Percentiles rank a stretch among this genome's conserved stretches.
phyloP scores from a whole-genome alignment of 1,140 invertebrate species.

The Atta texana region DNA sequence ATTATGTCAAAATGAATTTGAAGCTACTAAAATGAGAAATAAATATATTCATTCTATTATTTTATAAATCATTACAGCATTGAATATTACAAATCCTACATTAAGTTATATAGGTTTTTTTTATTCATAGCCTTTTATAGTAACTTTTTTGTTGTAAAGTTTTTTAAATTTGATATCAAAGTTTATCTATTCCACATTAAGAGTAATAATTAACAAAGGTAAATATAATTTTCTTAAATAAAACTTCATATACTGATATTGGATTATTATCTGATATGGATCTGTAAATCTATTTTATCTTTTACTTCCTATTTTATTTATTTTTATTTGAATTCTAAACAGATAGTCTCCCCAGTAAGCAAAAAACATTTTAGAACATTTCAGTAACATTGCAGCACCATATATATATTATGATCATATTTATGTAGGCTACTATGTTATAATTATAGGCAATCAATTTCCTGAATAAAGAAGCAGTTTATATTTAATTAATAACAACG shows the following conservation, averaged over 20 bases:
- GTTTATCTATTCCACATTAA: not conserved
- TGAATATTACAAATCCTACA: not conserved
- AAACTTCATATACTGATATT: not conserved
- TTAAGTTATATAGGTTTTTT: not conserved
- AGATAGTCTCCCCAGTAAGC: not conserved
- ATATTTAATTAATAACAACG: slow-evolving; percentile 12
- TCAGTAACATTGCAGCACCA: too few relatives aligned
- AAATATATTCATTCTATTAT: not conserved
- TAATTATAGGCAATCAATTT: too few relatives aligned
- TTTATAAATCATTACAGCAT: not conserved
- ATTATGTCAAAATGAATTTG: not conserved
- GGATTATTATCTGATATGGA: not conserved
- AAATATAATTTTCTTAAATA: not conserved
- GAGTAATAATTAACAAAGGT: not conserved
- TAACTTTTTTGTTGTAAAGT: not conserved
- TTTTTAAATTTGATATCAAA: not conserved
- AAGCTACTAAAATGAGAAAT: not conserved
- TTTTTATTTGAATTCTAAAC: not conserved
- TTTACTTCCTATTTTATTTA: too few relatives aligned
- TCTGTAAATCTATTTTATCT: not conserved
- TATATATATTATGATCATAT: too few relatives aligned
- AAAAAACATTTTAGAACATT: too few relatives aligned
- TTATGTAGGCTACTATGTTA: too few relatives aligned
- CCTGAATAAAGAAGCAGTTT: not conserved
- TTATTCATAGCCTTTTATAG: not conserved